phyloP scores from a whole-genome alignment of 2,888 invertebrate species.

The Ophion costatus region DNA sequence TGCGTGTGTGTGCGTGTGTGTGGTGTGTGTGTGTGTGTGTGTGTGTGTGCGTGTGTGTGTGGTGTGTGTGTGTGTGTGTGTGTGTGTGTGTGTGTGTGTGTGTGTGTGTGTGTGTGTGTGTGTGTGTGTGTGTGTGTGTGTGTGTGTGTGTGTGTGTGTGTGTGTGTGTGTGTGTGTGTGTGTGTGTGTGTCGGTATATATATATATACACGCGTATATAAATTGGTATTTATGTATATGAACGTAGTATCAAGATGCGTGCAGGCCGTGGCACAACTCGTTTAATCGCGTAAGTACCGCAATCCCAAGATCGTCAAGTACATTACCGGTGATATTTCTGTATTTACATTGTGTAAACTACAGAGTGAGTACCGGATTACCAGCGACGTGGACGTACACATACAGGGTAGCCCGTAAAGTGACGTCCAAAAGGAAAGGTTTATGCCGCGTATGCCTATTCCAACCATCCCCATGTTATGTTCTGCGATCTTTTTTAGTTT shows the following conservation, averaged over 20 bases:
- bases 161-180: not conserved
- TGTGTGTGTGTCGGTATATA: not conserved
- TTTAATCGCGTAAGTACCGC: slow-evolving; percentile 38
- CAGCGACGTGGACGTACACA: not conserved
- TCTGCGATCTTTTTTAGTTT: no score
- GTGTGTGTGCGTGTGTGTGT: no score
- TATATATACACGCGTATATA: slow-evolving; percentile 4
- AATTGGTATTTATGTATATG: slow-evolving; percentile 10
- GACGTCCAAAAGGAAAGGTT: not conserved
- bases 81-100: not conserved
- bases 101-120: not conserved
- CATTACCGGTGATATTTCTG: not conserved
- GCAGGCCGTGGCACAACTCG: slow-evolving; percentile 5
- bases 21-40: not conserved
- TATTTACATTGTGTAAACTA: slow-evolving; percentile 11
- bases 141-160: not conserved
- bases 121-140: not conserved
- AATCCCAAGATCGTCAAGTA: slow-evolving; percentile 40
- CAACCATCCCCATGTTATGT: no score
- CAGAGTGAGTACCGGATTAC: not conserved
- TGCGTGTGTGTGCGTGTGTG: not conserved
- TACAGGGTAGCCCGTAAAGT: not conserved
- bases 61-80: not conserved
- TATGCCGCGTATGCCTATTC: not conserved
- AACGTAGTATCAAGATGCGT: not conserved